Conservation (phyloP, 2,797 vertebrate genomes). For the Bufotes viridis region DNA sequence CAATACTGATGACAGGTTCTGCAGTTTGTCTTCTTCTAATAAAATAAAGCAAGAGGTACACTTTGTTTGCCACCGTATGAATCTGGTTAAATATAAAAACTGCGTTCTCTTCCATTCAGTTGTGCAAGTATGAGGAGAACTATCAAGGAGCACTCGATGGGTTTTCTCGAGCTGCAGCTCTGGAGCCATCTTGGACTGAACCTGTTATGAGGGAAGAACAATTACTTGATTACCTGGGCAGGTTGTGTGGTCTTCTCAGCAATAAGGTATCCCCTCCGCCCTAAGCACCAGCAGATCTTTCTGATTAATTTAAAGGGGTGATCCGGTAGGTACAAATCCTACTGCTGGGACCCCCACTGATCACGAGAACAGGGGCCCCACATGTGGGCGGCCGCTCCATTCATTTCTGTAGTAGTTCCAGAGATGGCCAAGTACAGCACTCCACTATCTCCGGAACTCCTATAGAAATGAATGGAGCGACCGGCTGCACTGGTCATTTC, state of each 20-base stretch:
- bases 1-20: neutral
- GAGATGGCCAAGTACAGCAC: too few relatives aligned
- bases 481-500: too few relatives aligned
- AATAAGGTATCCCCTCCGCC: conserved; percentile 78
- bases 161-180: conserved; percentile 80
- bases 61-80: neutral
- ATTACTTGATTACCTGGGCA: conserved; percentile 83
- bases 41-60: neutral
- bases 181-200: conserved; percentile 85
- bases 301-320: neutral
- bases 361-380: too few relatives aligned
- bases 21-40: neutral
- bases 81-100: neutral
- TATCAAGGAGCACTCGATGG: conserved; percentile 84
- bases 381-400: too few relatives aligned
- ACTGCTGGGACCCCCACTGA: too few relatives aligned
- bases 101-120: conserved; percentile 64
- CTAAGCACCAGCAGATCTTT: neutral
- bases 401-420: too few relatives aligned
- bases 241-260: conserved; percentile 79
- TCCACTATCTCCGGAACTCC: too few relatives aligned
- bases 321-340: too few relatives aligned
- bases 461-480: too few relatives aligned
- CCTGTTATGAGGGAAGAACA: conserved; percentile 81
- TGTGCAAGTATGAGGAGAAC: conserved; percentile 91